phyloP scores from a whole-genome alignment of 2,888 invertebrate species.

The Idaea straminata region DNA sequence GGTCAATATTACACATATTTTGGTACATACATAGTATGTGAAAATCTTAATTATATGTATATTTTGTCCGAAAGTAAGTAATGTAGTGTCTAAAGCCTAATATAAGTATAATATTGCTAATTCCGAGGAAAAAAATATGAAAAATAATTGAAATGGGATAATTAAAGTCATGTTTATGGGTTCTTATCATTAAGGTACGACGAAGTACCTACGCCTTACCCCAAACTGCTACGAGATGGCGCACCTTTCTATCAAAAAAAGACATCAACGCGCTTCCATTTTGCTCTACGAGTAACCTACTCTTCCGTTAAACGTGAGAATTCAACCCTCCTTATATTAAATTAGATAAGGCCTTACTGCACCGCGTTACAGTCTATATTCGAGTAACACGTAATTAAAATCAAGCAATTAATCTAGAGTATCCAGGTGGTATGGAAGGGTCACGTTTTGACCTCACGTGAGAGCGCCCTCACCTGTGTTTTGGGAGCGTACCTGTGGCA shows the following conservation, averaged over 20 bases:
- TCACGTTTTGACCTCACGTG: constrained; percentile 52
- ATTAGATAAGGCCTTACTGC: background rate
- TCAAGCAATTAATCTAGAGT: constrained; percentile 6
- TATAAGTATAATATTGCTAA: too few species aligned
- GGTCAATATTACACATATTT: too few species aligned
- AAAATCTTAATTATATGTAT: too few species aligned
- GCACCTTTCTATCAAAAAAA: background rate
- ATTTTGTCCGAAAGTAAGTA: too few species aligned
- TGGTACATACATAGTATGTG: too few species aligned
- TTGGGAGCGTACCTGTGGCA: constrained; percentile 79
- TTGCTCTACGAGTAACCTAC: background rate
- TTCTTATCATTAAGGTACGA: too few species aligned
- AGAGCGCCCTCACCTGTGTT: constrained; percentile 59
- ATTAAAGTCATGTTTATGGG: too few species aligned
- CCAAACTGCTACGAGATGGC: background rate
- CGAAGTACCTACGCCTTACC: background rate
- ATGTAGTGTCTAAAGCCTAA: too few species aligned
- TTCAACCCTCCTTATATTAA: background rate
- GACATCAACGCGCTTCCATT: constrained; percentile 5
- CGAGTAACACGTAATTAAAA: background rate
- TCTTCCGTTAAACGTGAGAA: background rate
- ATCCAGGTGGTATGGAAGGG: constrained; percentile 36
- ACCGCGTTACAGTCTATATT: background rate
- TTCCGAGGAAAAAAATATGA: too few species aligned
- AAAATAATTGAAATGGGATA: too few species aligned